Evolutionary conservation across 2,113 vertebrate species (phyloP), one percentile per base, ranked within the genome.

Genomic region (Procavia capensis): DNA sequence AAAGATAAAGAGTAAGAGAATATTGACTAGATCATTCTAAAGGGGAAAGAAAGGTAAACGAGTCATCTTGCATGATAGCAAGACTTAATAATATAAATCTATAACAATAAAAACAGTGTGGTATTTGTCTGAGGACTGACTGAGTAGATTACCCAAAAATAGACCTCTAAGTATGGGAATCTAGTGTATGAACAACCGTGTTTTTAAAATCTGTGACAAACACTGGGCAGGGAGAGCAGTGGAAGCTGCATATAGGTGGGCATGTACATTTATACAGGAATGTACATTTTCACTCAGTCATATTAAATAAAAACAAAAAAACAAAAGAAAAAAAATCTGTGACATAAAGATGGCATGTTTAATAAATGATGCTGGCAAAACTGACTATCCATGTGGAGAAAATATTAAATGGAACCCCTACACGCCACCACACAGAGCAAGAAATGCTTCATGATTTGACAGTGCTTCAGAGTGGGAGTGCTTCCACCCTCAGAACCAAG

Each of bases 31-130:
- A 72, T 89, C 25, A 8, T 78, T 78, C 72, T 89, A 83, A 93
- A 79, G 64, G 41, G 93, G 59, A 22, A 47, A 89, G 59, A 63
- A 74, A 54, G 81, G 7, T 43, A 31, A 64, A 9, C 3, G n/a
- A 64, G 20, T 90, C 43, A 59, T 66, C 2, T 50, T 64, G 25
- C n/a, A 34, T 39, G 74, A 63, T 0, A 85, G 27, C 43, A 85
- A 88, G 50, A 82, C 22, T 90, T 63, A 25, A 78, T 63, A 25
- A 78, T 29, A n/a, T 64, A 78, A 88, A 93, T 36, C 70, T 90
- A 1, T 79, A 70, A 90, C n/a, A 57, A 27, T 76, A 57, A 61
- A 92, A 64, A 36, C 9, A 70, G 25, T 13, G 10, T 27, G 1
- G 16, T 43, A 47, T 20, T 29, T n/a, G 64, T 61, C 54, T 90